phyloP scores from a whole-genome alignment of 2,797 vertebrate genomes.

The Sebastes wilsoni region DNA sequence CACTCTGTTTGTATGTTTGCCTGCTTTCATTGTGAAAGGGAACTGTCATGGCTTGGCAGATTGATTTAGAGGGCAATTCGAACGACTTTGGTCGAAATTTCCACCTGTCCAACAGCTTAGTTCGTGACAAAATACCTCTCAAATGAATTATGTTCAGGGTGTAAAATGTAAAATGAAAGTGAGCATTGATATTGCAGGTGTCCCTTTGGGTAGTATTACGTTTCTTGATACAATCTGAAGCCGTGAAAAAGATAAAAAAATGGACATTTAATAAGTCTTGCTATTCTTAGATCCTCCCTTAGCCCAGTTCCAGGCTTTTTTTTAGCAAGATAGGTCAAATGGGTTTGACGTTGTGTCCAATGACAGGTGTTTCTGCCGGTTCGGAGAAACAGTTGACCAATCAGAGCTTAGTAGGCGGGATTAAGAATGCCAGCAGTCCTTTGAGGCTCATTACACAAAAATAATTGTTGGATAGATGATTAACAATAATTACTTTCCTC shows the following conservation, averaged over 20 bases:
- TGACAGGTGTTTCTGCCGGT: background rate
- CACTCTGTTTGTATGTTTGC: background rate
- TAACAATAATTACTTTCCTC: background rate
- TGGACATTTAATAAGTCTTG: background rate
- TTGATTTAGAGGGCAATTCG: background rate
- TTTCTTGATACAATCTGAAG: background rate
- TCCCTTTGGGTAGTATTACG: background rate
- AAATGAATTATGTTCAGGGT: background rate
- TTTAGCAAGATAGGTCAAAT: background rate
- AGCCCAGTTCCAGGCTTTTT: background rate
- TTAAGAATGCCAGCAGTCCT: background rate
- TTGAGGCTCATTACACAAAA: background rate
- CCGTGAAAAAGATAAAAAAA: background rate
- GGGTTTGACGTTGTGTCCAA: background rate
- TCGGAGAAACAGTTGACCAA: background rate
- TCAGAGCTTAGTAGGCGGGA: background rate
- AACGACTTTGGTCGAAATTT: background rate
- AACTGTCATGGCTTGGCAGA: background rate
- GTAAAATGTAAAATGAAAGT: background rate
- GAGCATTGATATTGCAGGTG: background rate
- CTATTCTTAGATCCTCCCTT: background rate
- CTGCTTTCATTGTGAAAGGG: slow-evolving; percentile 13
- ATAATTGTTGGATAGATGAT: background rate
- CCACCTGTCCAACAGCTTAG: background rate
- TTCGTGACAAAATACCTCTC: background rate